A percentile compares a stretch with the other conserved stretches of the same genome.
Conservation (phyloP, 1,140 invertebrate genomes). For the Neodiprion fabricii region DNA sequence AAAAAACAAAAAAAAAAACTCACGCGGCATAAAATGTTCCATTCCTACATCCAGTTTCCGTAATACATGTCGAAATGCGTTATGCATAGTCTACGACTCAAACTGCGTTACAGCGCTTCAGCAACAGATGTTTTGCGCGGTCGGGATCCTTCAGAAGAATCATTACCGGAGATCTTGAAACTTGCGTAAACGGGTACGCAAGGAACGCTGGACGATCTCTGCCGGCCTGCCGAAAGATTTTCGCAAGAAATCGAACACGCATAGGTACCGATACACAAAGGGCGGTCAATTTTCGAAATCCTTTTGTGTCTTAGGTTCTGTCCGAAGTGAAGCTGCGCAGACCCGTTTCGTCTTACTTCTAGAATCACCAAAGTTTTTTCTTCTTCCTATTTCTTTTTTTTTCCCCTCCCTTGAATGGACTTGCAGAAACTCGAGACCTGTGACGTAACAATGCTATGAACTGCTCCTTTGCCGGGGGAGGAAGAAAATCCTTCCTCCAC, state of each 20-base stretch:
- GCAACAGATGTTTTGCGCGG: background rate
- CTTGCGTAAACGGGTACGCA: background rate
- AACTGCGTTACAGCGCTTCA: no score
- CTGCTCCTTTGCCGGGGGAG: slow-evolving; percentile 44
- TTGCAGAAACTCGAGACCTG: slow-evolving; percentile 51
- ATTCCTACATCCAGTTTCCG: no score
- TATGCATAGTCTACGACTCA: no score
- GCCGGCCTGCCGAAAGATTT: background rate
- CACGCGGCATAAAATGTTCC: no score
- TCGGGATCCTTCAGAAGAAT: background rate
- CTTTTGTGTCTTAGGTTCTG: background rate
- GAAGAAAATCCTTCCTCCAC: slow-evolving; percentile 47
- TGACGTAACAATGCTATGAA: slow-evolving; percentile 54
- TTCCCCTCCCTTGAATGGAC: slow-evolving; percentile 26
- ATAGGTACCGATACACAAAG: background rate
- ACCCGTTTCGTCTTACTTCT: slow-evolving; percentile 55
- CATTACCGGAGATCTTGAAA: background rate
- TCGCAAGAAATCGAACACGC: slow-evolving; percentile 4
- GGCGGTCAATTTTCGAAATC: slow-evolving; percentile 4
- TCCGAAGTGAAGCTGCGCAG: slow-evolving; percentile 12
- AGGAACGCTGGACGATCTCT: background rate
- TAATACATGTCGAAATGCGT: no score
- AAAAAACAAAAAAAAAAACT: background rate
- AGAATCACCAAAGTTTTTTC: slow-evolving; percentile 27
- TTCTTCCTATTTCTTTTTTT: background rate